Conservation (phyloP, 2,113 vertebrate genomes). For the Psammodynastes pulverulentus region DNA sequence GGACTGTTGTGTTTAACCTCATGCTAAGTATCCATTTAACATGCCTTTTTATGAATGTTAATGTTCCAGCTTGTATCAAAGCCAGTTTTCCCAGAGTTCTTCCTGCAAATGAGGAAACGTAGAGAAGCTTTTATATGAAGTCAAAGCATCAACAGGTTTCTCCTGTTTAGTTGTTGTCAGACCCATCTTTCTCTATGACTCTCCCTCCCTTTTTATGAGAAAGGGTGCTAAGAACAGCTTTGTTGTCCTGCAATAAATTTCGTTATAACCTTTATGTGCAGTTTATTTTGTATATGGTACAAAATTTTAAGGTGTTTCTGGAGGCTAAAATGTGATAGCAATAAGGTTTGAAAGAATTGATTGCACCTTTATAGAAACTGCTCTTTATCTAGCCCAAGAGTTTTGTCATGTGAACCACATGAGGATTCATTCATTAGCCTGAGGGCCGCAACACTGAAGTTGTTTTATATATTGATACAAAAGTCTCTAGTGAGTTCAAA, state of each 20-base stretch:
- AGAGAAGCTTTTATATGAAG: background rate
- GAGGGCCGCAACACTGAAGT: background rate
- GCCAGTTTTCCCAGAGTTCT: background rate
- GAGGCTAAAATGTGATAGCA: background rate
- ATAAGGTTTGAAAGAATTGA: background rate
- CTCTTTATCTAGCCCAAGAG: background rate
- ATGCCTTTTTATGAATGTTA: background rate
- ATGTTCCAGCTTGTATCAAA: background rate
- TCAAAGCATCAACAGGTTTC: background rate
- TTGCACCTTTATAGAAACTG: background rate
- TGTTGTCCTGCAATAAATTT: background rate
- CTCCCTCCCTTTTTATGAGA: background rate
- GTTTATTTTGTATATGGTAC: background rate
- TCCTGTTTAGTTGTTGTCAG: background rate
- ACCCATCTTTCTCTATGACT: background rate
- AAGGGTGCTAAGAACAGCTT: background rate
- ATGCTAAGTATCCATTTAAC: background rate
- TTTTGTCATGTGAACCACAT: background rate
- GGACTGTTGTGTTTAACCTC: background rate
- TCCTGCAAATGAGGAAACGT: background rate
- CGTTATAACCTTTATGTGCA: background rate
- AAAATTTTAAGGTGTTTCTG: background rate
- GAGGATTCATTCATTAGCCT: background rate
- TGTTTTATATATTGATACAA: background rate
- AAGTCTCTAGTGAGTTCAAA: background rate